A percentile compares a stretch with the other conserved stretches of the same genome.
These are phyloP conservation scores for Mungos mungo DNA, from an alignment of 2,113 vertebrate species.

Conservation along the genomic window DNA sequence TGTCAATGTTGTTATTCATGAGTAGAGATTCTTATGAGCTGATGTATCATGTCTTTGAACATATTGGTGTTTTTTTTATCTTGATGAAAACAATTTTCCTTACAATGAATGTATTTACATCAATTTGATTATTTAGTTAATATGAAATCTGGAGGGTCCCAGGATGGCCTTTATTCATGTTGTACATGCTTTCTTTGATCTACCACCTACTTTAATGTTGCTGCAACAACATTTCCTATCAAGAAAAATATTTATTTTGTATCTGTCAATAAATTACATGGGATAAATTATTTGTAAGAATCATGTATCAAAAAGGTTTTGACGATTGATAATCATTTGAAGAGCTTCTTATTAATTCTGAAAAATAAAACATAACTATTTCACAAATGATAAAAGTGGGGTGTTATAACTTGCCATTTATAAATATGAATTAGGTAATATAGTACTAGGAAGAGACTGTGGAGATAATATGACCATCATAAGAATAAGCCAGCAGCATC, in stretches of 20 bases:
- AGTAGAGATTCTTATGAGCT: neutral
- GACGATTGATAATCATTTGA: neutral
- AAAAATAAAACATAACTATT: neutral
- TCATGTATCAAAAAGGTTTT: neutral
- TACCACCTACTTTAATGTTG: neutral
- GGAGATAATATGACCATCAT: too few species aligned
- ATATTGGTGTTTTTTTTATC: neutral
- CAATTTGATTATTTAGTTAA: slow-evolving; percentile 14
- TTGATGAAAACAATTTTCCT: neutral
- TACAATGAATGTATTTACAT: neutral
- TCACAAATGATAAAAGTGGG: neutral
- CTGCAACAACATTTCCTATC: neutral
- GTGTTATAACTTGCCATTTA: neutral
- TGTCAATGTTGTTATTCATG: neutral
- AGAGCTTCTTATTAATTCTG: neutral
- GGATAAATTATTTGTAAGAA: neutral
- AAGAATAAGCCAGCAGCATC: neutral
- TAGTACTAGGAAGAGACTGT: neutral
- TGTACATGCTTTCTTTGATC: neutral
- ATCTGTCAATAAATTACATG: neutral
- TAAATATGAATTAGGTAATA: neutral
- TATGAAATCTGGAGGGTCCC: neutral
- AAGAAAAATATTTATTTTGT: neutral
- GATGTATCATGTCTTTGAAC: neutral
- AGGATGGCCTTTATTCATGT: neutral